Evolutionary conservation across 2,888 invertebrate genomes (phyloP).

Genomic region (Mellilla xanthometata): DNA sequence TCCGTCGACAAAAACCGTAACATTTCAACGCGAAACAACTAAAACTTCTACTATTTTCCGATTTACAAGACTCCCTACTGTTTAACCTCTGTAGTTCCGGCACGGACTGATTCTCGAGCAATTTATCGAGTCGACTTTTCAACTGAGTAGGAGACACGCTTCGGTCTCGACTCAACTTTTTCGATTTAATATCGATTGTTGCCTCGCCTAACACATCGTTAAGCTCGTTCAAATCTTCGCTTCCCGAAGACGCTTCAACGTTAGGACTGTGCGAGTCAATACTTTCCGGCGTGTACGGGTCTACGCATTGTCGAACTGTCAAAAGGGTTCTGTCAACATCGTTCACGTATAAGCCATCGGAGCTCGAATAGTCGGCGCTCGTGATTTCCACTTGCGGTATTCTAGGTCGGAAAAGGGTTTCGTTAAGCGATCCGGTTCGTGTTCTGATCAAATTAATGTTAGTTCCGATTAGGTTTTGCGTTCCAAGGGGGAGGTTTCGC

Average conservation of each 20-base stretch:
- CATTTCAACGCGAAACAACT: conserved; percentile 72
- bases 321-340: conserved; percentile 79
- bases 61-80: conserved; percentile 68
- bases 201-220: conserved; percentile 45
- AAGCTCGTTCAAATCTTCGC: conserved; percentile 55
- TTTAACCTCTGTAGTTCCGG: conserved; percentile 60
- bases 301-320: conserved; percentile 68
- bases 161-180: conserved; percentile 53
- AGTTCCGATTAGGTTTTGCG: background rate
- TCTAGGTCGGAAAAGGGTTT: conserved; percentile 43
- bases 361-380: conserved; percentile 68
- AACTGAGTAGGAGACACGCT: conserved; percentile 85
- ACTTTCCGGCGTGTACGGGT: conserved; percentile 93
- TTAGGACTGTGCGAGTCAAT: conserved; percentile 89
- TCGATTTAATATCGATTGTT: conserved; percentile 44
- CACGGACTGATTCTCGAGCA: conserved; percentile 49
- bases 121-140: conserved; percentile 82
- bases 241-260: conserved; percentile 61
- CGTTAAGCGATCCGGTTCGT: conserved; percentile 62
- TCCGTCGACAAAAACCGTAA: conserved; percentile 67
- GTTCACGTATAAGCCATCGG: conserved; percentile 75
- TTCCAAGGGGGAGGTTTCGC: conserved; percentile 21
- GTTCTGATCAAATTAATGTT: conserved; percentile 46
- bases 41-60: conserved; percentile 60
- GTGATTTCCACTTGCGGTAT: conserved; percentile 78